phyloP scores from a whole-genome alignment of 2,113 vertebrate species.

The Psilopsiagon aurifrons region DNA sequence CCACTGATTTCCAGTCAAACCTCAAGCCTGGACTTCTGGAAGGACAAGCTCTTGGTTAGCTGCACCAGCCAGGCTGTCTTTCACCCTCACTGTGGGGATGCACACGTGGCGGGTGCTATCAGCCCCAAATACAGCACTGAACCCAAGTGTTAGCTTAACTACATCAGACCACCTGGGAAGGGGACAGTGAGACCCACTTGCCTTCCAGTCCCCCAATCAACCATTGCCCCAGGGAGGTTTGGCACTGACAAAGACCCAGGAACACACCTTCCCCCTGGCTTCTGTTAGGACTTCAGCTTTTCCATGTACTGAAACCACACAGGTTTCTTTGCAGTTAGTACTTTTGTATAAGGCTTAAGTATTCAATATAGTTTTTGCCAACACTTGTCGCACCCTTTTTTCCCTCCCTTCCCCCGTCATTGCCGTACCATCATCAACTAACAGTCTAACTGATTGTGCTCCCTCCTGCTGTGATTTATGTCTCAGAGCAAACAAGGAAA shows the following conservation, averaged over 20 bases:
- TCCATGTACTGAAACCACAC: not conserved
- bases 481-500: constrained; percentile 18
- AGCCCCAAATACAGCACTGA: rapidly evolving
- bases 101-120: rapidly evolving
- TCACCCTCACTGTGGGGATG: not conserved
- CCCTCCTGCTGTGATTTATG: not conserved
- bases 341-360: not conserved
- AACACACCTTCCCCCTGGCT: not conserved
- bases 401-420: not conserved
- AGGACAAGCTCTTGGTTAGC: not conserved
- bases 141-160: not conserved
- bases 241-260: not conserved
- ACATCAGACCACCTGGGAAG: not conserved
- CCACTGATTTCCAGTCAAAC: not conserved
- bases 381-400: not conserved
- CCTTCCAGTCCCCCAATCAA: not conserved
- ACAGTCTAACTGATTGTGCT: not conserved
- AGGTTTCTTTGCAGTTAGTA: not conserved
- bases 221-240: not conserved
- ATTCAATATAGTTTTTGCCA: not conserved
- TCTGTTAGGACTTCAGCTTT: not conserved
- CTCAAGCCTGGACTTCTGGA: not conserved
- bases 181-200: not conserved
- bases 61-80: not conserved
- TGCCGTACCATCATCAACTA: not conserved